phyloP scores from a whole-genome alignment of 2,888 invertebrate species.

The Rhamnusium bicolor region DNA sequence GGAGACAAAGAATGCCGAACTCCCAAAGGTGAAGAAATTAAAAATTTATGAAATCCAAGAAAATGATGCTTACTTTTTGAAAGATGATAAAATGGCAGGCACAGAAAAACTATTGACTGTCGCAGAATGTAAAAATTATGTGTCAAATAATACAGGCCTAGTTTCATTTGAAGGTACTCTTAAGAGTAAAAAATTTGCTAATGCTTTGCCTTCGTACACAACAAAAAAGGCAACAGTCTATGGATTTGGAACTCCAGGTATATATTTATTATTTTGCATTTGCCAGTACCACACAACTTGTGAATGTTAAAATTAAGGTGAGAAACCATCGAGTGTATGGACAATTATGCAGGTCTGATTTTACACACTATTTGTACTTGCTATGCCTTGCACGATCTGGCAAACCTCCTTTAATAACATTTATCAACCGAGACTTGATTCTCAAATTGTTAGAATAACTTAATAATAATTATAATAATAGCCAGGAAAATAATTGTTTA shows the following conservation, averaged over 20 bases:
- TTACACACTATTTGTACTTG: no score
- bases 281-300: no score
- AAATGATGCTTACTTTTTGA: neutral
- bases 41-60: constrained; percentile 20
- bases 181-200: constrained; percentile 41
- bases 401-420: no score
- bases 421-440: no score
- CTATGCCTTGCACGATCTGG: no score
- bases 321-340: no score
- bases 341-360: no score
- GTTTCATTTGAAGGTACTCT: constrained; percentile 49
- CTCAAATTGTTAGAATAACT: no score
- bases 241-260: constrained; percentile 53
- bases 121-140: constrained; percentile 32
- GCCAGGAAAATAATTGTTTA: no score
- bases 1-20: neutral
- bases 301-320: no score
- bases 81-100: neutral
- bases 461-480: no score
- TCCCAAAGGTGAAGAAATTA: constrained; percentile 15
- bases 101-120: constrained; percentile 26
- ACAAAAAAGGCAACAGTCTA: constrained; percentile 15
- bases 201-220: constrained; percentile 40
- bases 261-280: no score
- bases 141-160: constrained; percentile 24